Evolutionary conservation across 2,888 invertebrate species (phyloP).

Genomic region (Agelastica alni): DNA sequence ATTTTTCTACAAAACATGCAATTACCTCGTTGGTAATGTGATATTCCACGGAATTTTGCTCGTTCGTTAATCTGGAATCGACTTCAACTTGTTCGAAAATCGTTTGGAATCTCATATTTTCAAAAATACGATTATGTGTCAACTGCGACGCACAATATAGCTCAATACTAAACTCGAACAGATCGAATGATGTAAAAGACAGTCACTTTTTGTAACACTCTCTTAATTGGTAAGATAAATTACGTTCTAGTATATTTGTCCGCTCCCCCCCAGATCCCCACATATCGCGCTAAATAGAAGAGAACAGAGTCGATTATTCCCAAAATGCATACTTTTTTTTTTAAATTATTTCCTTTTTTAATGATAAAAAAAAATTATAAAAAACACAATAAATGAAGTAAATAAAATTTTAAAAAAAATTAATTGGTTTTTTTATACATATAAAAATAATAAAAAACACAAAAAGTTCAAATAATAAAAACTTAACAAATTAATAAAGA

Average conservation of each 20-base stretch:
- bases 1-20: background rate
- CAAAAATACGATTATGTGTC: background rate
- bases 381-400: too few species aligned
- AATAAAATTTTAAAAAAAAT: too few species aligned
- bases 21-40: conserved; percentile 41
- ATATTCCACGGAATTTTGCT: conserved; percentile 26
- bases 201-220: conserved; percentile 2
- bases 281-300: background rate
- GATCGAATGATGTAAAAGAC: background rate
- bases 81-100: conserved; percentile 41
- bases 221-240: conserved; percentile 12
- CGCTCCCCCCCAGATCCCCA: background rate
- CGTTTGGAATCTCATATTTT: conserved; percentile 41
- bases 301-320: background rate
- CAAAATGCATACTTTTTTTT: too few species aligned
- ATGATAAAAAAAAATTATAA: too few species aligned
- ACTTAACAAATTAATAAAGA: too few species aligned
- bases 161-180: conserved; percentile 7
- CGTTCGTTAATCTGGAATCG: conserved; percentile 29
- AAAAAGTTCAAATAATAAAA: too few species aligned
- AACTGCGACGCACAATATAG: background rate
- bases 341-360: too few species aligned
- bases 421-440: too few species aligned
- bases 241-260: background rate
- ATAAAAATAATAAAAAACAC: too few species aligned